phyloP scores from a whole-genome alignment of 64 coral and sea anemone genomes.

The Hydrozoanthus tunicans region DNA sequence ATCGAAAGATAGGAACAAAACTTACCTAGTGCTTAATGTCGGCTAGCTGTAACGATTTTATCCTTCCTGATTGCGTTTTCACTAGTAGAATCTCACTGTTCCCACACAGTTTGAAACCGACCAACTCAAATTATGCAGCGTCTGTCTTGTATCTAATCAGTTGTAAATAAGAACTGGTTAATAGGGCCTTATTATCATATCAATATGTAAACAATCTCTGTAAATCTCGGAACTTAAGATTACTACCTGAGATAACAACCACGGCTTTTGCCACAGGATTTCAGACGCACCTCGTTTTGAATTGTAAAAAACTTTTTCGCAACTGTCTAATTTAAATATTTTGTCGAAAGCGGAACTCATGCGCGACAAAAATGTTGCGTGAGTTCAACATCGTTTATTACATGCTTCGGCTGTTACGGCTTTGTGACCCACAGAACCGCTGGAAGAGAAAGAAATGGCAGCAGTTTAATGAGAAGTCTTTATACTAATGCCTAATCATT shows the following conservation, averaged over 20 bases:
- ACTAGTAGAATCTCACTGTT: neutral
- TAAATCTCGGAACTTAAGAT: neutral
- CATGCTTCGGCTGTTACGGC: conserved; percentile 1
- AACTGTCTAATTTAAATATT: conserved; percentile 3
- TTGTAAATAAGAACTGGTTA: conserved; percentile 53
- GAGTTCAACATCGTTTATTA: neutral
- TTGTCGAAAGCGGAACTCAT: neutral
- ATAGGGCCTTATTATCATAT: conserved; percentile 53
- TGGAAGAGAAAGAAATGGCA: neutral
- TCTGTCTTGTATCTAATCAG: conserved; percentile 25
- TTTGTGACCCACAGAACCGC: conserved; percentile 10
- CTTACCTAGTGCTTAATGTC: conserved; percentile 1
- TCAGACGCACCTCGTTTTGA: neutral
- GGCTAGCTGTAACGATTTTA: neutral
- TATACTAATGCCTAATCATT: neutral
- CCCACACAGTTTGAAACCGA: conserved; percentile 20
- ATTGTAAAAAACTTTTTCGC: neutral
- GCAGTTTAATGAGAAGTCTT: neutral
- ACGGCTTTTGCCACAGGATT: neutral
- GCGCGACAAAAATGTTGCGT: neutral
- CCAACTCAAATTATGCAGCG: conserved; percentile 46
- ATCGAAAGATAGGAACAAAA: neutral
- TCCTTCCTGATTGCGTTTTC: neutral
- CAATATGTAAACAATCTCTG: conserved; percentile 42
- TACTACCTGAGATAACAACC: neutral